These are phyloP conservation scores for Vollenhovia emeryi DNA, from an alignment of 1,140 invertebrate species.

Conservation along the genomic window DNA sequence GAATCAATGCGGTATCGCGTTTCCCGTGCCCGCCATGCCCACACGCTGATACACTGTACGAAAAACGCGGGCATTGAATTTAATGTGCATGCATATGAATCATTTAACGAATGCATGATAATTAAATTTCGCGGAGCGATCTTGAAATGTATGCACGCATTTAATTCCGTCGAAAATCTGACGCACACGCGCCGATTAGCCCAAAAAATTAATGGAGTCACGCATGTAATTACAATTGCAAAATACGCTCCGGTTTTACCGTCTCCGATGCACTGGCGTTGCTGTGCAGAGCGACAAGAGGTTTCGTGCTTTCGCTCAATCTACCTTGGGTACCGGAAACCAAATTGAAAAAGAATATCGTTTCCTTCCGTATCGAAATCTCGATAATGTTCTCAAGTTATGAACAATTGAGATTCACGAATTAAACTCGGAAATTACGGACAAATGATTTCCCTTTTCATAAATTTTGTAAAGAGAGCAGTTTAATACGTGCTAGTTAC, in stretches of 20 bases:
- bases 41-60: conserved; percentile 7
- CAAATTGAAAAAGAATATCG: not conserved
- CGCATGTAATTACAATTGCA: conserved; percentile 62
- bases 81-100: conserved; percentile 57
- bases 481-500: not conserved
- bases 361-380: not conserved
- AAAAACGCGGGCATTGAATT: conserved; percentile 57
- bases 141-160: conserved; percentile 57
- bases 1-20: conserved; percentile 52
- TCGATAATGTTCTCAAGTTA: not conserved
- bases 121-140: conserved; percentile 57
- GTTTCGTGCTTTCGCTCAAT: not conserved
- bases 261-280: not conserved
- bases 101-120: conserved; percentile 57
- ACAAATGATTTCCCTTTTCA: not conserved
- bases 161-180: conserved; percentile 51
- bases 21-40: conserved; percentile 3
- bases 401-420: not conserved
- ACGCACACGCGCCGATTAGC: conserved; percentile 46
- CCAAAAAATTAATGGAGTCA: conserved; percentile 58
- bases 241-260: conserved; percentile 25
- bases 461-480: not conserved
- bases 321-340: not conserved
- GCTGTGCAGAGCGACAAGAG: not conserved
- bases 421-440: not conserved